Conservation (phyloP, 1,140 invertebrate genomes). For the Psix sp. region DNA sequence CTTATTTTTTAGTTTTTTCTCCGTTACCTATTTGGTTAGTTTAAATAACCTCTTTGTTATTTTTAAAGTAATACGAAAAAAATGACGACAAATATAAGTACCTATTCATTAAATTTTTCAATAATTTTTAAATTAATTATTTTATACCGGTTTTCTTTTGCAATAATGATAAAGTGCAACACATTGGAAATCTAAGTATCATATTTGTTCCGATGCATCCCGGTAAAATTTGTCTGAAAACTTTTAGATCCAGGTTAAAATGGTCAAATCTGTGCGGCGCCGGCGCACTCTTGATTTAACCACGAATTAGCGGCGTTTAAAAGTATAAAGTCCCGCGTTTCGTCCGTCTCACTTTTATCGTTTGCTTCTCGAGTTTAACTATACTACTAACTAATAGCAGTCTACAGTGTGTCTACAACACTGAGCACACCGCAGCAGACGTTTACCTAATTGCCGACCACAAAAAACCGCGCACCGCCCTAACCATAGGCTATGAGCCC, state of each 20-base stretch:
- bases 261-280: constrained; percentile 37
- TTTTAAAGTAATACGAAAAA: too few species aligned
- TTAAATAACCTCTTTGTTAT: too few species aligned
- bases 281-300: constrained; percentile 62
- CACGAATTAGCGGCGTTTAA: constrained; percentile 71
- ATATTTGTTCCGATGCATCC: too few species aligned
- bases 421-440: constrained; percentile 64
- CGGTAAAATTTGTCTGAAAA: too few species aligned
- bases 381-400: constrained; percentile 77
- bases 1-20: too few species aligned
- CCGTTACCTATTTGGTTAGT: too few species aligned
- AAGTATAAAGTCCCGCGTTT: constrained; percentile 57
- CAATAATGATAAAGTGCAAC: too few species aligned
- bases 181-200: too few species aligned
- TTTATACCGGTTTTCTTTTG: too few species aligned
- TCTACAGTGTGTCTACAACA: constrained; percentile 73
- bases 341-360: constrained; percentile 54
- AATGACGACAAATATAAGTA: too few species aligned
- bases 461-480: constrained; percentile 74
- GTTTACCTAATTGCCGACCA: constrained; percentile 76
- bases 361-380: constrained; percentile 58
- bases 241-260: constrained; percentile 2
- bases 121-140: too few species aligned
- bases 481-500: constrained; percentile 75
- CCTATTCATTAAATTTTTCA: too few species aligned